These are phyloP conservation scores for Bambusicola thoracicus DNA, from an alignment of 2,113 vertebrate species.

Conservation along the genomic window DNA sequence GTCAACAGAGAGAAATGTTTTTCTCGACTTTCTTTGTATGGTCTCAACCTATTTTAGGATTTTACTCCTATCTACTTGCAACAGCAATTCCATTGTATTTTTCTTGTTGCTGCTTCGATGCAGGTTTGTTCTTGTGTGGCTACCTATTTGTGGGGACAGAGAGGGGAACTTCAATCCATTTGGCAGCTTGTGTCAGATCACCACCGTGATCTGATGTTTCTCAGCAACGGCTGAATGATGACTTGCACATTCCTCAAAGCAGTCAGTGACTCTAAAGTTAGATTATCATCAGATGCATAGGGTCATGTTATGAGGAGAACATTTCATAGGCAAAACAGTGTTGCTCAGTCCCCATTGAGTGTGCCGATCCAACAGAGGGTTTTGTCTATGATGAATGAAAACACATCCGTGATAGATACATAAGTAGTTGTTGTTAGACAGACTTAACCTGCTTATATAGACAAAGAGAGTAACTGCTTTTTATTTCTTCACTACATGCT, in stretches of 20 bases:
- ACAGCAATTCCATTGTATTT: neutral
- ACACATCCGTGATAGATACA: too few relatives aligned
- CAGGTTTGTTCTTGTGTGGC: neutral
- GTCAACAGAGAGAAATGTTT: neutral
- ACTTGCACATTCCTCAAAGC: neutral
- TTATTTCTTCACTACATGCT: conserved; percentile 67
- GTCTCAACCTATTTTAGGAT: neutral
- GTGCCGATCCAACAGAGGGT: neutral
- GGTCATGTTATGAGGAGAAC: neutral
- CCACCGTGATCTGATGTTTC: neutral
- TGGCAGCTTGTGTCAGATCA: neutral
- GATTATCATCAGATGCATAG: neutral
- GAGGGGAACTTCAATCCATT: neutral
- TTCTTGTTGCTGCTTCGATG: neutral
- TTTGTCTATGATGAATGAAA: neutral
- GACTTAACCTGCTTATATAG: conserved; percentile 4
- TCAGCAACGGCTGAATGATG: neutral
- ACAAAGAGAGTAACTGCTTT: conserved; percentile 60
- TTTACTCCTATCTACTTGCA: neutral
- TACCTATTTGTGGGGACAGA: neutral
- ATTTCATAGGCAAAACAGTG: neutral
- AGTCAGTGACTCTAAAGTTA: neutral
- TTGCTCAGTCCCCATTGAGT: neutral
- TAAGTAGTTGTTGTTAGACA: neutral
- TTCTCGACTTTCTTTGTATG: neutral